Percentiles rank a stretch among this genome's conserved stretches.
These are phyloP conservation scores for Anguilla japonica DNA, from an alignment of 2,113 vertebrate genomes.

Conservation along the genomic window DNA sequence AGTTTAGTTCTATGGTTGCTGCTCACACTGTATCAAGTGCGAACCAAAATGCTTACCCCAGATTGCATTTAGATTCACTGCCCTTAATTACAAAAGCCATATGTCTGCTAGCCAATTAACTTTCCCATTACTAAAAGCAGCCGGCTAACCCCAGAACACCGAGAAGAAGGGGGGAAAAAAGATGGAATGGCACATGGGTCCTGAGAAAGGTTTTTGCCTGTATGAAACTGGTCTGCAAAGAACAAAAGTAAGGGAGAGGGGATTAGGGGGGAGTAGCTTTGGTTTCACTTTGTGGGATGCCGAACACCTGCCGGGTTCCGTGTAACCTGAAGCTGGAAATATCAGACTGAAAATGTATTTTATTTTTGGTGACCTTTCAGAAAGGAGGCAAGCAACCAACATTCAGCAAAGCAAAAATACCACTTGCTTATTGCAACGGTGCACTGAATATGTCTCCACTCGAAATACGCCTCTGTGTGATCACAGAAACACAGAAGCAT, in stretches of 20 bases:
- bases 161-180: not conserved
- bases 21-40: not conserved
- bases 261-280: not conserved
- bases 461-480: no score
- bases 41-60: not conserved
- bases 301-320: not conserved
- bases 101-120: not conserved
- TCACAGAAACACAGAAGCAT: not conserved
- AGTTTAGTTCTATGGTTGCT: not conserved
- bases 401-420: not conserved
- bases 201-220: not conserved
- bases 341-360: not conserved
- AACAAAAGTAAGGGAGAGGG: not conserved
- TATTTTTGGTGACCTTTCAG: not conserved
- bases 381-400: not conserved
- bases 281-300: not conserved
- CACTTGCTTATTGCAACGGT: not conserved
- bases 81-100: not conserved
- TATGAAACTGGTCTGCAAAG: not conserved
- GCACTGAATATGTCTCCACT: no score
- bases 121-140: not conserved
- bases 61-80: not conserved
- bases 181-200: not conserved
- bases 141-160: not conserved
- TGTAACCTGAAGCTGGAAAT: not conserved